Base-by-base conservation (phyloP, 2,113 vertebrate species). In the Agelaius tricolor region DNA sequence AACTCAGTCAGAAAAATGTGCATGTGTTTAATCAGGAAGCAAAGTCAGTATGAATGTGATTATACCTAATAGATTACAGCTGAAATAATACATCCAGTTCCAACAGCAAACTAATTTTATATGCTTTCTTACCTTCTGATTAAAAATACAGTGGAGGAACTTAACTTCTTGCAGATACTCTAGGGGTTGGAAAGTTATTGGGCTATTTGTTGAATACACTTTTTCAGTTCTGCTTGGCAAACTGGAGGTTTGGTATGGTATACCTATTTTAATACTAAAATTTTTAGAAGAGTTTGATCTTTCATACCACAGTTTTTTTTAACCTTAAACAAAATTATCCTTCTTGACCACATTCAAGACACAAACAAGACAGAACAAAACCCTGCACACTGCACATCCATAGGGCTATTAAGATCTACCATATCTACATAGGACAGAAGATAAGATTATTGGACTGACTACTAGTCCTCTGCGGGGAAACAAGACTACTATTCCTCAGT, bases 391-490 rank as follows among this genome's bases (percentile, higher is more conserved):
- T 97, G 93, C 95, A 96, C 97, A 95, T 97, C 97, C 97, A 52
- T 97, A 97, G 97, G 97, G 96, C 97, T 98, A 97, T 98, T 98
- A 98, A 98, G 97, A 97, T 97, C 96, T 98, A 96, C 98, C 96
- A 81, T 98, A 98, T 98, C 97, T 98, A 97, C 93, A 98, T 98
- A 98, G 97, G 97, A 97, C 97, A 97, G 98, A 98, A 98, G 97
- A 98, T 98, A 98, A 98, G 95, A 96, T 98, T 98, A 98, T 97
- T 98, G 97, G 97, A 96, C 97, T 98, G 97, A 97, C 97, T 98
- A 95, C 97, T 98, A 98, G 98, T 98, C 97, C 97, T 98, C 97
- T 97, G 90, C 96, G 92, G 97, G 95, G 95, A 98, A 98, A 97
- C 97, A 97, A 97, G 97, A 97, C 96, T 97, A 96, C 97, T 97